Evolutionary conservation across 2,113 vertebrate species (phyloP).

Genomic region (Hypocryptadius cinnamomeus): DNA sequence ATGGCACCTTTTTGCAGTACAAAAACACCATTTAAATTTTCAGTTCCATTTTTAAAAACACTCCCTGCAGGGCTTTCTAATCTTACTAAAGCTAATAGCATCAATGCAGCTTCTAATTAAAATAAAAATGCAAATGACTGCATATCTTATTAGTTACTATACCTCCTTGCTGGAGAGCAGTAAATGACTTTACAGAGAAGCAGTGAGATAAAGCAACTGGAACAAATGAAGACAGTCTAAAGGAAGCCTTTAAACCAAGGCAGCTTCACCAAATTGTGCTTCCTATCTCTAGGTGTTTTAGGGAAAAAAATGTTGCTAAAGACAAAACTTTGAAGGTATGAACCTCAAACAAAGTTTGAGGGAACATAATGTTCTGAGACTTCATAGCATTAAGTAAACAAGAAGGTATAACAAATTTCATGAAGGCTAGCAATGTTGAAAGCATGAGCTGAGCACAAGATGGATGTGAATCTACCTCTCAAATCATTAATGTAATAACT

Average conservation of each 20-base stretch:
- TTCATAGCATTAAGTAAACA: neutral
- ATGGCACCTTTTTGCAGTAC: neutral
- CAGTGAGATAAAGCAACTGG: neutral
- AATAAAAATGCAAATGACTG: conserved; percentile 31
- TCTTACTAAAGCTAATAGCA: conserved; percentile 4
- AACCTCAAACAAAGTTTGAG: neutral
- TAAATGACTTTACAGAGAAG: conserved; percentile 2
- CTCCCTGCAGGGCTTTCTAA: neutral
- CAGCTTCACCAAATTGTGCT: neutral
- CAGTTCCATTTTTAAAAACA: conserved; percentile 2
- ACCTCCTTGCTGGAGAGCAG: neutral
- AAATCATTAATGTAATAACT: neutral
- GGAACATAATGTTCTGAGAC: neutral
- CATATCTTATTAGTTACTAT: neutral
- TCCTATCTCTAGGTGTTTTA: neutral
- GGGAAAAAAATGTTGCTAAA: neutral
- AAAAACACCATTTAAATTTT: neutral
- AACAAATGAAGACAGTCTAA: neutral
- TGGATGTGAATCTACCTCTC: neutral
- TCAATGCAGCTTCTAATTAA: neutral
- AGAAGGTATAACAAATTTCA: neutral
- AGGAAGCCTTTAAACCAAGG: neutral
- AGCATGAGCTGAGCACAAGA: neutral
- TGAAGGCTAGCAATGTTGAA: neutral
- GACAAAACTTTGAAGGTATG: neutral